Evolutionary conservation across 1,140 invertebrate genomes (phyloP), one percentile per base, ranked within the genome.

Genomic region (Planococcus citri): DNA sequence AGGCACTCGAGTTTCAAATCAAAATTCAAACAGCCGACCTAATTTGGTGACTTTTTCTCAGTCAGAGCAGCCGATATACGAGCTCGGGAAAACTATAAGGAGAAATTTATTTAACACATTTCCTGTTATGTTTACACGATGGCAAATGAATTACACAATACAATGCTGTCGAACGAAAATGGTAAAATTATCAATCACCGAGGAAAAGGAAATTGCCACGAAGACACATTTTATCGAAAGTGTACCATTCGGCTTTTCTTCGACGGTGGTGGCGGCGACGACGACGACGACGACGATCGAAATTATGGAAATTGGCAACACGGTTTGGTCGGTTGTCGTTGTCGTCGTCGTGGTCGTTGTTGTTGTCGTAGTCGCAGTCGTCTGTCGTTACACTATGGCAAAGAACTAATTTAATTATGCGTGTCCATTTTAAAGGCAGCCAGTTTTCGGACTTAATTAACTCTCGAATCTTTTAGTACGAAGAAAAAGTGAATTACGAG

Each of bases 381-480:
- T 51, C 41, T 51, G 41, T 51, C 41, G 41, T 51, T 51, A 51
- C 17, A 51, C 41, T 9, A 3, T 20, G 6, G n/a, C 41, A 20
- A 51, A 4, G 12, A 51, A n/a, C 41, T 51, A 51, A 51, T 51
- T 51, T 51, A 51, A 51, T 51, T 51, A 51, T 51, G 41, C 41
- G 41, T 51, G 41, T 51, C 41, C 41, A 51, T 51, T 51, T 51
- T 51, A 14, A 17, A 33, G 41, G 41, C 12, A 51, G 41, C 41
- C 17, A 51, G 41, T 51, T 51, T n/a, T 51, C 41, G 41, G 41
- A 51, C 41, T 51, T 51, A 51, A 51, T 51, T 51, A 51, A 51
- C 41, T 51, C n/a, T 14, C 10, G 12, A 51, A 20, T 51, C 10
- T 51, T 51, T 51, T 51, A n/a, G n/a, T n/a, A 51, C 41, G 12